phyloP scores from a whole-genome alignment of 1,140 invertebrate species.

The Holcopasites calliopsidis region DNA sequence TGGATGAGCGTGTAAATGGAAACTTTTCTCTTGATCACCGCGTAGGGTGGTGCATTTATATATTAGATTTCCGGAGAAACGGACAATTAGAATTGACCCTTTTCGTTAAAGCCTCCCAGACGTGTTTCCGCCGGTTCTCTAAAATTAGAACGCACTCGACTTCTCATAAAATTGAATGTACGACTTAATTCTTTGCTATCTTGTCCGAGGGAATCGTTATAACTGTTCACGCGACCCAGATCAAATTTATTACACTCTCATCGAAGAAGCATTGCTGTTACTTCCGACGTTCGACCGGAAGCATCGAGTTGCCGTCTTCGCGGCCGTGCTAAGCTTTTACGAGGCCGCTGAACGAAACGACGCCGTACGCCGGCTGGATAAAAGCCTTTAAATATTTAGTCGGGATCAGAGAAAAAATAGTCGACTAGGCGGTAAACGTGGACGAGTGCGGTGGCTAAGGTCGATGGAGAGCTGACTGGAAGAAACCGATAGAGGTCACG shows the following conservation, averaged over 20 bases:
- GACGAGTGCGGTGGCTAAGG: conserved; percentile 13
- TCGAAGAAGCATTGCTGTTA: background rate
- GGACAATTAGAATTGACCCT: too few species aligned
- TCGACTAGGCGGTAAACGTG: conserved; percentile 23
- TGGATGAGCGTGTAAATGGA: too few species aligned
- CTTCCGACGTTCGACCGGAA: too few species aligned
- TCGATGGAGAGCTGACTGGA: conserved; percentile 6
- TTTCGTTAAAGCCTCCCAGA: too few species aligned
- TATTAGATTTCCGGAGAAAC: too few species aligned
- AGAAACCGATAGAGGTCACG: conserved; percentile 43
- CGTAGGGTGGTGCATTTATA: too few species aligned
- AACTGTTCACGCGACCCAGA: conserved; percentile 2
- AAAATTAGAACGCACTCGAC: too few species aligned
- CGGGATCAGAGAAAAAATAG: conserved; percentile 26
- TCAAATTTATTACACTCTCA: conserved; percentile 22
- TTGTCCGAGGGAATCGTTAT: too few species aligned
- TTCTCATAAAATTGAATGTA: too few species aligned
- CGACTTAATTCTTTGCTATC: too few species aligned
- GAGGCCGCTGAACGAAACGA: conserved; percentile 9
- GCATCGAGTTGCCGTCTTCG: background rate
- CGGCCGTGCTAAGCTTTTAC: background rate
- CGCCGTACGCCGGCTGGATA: conserved; percentile 19
- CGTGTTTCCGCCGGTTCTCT: too few species aligned
- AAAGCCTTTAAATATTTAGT: conserved; percentile 65
- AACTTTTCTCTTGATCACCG: too few species aligned